Base-by-base conservation (phyloP, 2,113 vertebrate genomes). In the Petroica traversi region DNA sequence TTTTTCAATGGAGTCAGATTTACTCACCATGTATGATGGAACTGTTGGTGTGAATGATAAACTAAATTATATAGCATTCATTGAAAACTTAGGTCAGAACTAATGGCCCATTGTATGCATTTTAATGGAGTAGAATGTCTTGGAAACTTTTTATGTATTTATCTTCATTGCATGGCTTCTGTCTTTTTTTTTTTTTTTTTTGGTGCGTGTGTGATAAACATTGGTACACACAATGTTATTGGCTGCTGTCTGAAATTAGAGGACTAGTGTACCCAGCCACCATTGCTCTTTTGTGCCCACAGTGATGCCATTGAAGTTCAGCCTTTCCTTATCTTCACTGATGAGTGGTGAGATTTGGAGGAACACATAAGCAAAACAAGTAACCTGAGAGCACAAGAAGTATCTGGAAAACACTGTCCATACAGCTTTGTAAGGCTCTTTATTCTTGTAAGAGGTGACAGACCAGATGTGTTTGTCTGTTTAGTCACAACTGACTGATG, bases 351-450 rank as follows among this genome's bases (percentile, higher is more conserved):
- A 86, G 29, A 64, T 29, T 55, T 29, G 12, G 9, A 61, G 14
- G 13, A 71, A 28, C 10, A 40, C 31, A 43, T 5, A 33, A 20
- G 12, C 19, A 86, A 82, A 46, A 17, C 26, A 48, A 19, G 9
- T 46, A 55, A n/a, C 23, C 12, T 3, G 15, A 63, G 36, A 63
- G 8, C 4, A 59, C 13, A 62, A 7, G 36, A 72, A 52, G 22
- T 13, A 38, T 13, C 28, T 45, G 15, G 31, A 48, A 67, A 51
- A 46, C n/a, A 10, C 2, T 38, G 6, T 14, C 23, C 19, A 8
- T 3, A 19, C 2, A 4, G 2, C 34, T 91, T 88, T 0, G 0
- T 55, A 57, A 84, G 9, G 22, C 14, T 45, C 3, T 9, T 23
- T 46, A 29, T 38, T 69, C 19, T 41, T 40, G 15, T 52, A 52